Conservation (phyloP, 2,888 invertebrate species). For the Parapristionchus giblindavisi region DNA sequence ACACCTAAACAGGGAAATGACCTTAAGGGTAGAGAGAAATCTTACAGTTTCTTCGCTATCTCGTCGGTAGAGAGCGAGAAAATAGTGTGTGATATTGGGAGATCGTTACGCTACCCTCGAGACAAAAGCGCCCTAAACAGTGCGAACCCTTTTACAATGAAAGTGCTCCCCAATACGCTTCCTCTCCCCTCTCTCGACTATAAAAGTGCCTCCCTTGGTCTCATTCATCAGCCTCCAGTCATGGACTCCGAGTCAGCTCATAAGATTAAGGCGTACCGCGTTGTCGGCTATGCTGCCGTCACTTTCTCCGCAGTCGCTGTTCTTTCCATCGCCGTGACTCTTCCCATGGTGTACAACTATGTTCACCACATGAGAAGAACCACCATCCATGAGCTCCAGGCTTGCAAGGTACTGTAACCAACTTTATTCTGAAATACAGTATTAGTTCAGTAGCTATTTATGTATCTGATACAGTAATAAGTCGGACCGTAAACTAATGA, state of each 20-base stretch:
- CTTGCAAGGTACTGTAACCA: conserved; percentile 25
- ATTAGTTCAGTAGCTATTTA: background rate
- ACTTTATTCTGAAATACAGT: too few species aligned
- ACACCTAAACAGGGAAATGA: too few species aligned
- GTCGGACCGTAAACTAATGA: background rate
- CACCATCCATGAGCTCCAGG: conserved; percentile 28
- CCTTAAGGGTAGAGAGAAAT: too few species aligned
- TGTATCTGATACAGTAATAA: background rate
- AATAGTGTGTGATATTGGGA: too few species aligned
- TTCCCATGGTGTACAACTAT: conserved; percentile 32
- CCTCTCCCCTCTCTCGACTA: too few species aligned
- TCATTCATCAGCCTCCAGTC: conserved; percentile 7
- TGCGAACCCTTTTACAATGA: too few species aligned
- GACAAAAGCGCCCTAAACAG: too few species aligned
- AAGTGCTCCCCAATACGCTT: too few species aligned
- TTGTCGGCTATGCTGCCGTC: conserved; percentile 32
- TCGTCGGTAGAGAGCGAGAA: too few species aligned
- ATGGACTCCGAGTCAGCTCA: conserved; percentile 25
- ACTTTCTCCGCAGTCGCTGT: conserved; percentile 34
- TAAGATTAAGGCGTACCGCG: conserved; percentile 27
- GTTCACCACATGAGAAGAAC: conserved; percentile 15
- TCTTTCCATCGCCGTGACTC: conserved; percentile 26
- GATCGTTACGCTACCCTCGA: too few species aligned
- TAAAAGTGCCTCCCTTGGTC: background rate
- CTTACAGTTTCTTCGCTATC: too few species aligned